Percentiles rank a stretch among this genome's conserved stretches.
Evolutionary conservation across 2,113 vertebrate species (phyloP).

Genomic region (Delphinapterus leucas): DNA sequence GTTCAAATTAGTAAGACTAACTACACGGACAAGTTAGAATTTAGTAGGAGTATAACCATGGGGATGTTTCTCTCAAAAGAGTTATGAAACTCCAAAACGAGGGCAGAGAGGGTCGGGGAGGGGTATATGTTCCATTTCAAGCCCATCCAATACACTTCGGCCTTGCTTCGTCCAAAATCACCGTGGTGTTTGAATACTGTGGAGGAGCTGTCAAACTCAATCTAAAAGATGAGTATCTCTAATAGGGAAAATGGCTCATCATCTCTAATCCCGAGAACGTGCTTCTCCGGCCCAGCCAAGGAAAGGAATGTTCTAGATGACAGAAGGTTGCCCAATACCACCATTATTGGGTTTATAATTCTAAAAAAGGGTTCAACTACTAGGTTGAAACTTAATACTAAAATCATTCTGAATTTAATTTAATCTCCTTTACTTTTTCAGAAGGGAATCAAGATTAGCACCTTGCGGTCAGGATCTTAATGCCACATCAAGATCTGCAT

Average conservation of each 20-base stretch:
- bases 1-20: background rate
- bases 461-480: background rate
- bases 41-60: too few relatives aligned
- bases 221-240: background rate
- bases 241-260: background rate
- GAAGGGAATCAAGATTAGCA: too few relatives aligned
- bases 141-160: background rate
- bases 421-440: background rate
- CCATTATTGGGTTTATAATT: background rate
- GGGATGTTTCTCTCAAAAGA: background rate
- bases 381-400: background rate
- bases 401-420: background rate
- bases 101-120: accelerated
- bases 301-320: background rate
- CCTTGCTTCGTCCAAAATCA: background rate
- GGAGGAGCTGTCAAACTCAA: background rate
- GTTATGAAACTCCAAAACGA: background rate
- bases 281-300: background rate
- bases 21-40: background rate
- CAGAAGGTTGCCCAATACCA: background rate
- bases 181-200: background rate
- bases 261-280: background rate
- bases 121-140: accelerated
- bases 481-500: accelerated
- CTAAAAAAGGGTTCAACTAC: background rate